Evolutionary conservation across 2,113 vertebrate species (phyloP), one percentile per base, ranked within the genome.

Genomic region (Onychorhynchus coronatus): DNA sequence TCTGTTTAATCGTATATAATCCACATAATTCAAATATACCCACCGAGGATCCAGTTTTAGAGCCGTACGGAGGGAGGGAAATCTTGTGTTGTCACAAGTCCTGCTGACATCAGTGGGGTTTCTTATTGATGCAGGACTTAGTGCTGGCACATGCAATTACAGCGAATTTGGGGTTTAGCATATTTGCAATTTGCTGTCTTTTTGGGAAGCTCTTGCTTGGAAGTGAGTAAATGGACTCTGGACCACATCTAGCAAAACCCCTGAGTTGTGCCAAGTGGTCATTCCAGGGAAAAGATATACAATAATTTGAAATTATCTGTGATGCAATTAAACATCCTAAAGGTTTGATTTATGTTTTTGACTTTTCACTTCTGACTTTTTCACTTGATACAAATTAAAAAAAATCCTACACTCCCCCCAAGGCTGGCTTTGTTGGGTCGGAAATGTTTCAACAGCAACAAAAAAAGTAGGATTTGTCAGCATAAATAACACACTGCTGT

Each of bases 61-160:
- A 72, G 85, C 68, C 46, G 83, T 22, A 6, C 83, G 9, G 47
- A 53, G 56, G 88, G 30, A 95, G 83, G 83, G 86, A 91, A 92
- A 82, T 82, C 91, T 76, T 33, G 68, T 94, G 95, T 84, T 96
- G 88, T 93, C 93, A 89, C 90, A 95, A 96, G 85, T 61, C 93
- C 67, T 81, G 96, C 92, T 95, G 95, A 93, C 91, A 93, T 86
- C 96, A 82, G 83, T 96, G 92, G 92, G 92, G 93, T 88, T 96
- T 76, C 94, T 89, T 52, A 88, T 88, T 95, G 78, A 91, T 88
- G 91, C 59, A 96, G 75, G 92, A 78, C 90, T 93, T 93, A 93
- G 83, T 1, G 33, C 71, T 80, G 84, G 91, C 79, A 76, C 68
- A 70, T 68, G 93, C 70, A 96, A 81, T 81, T 85, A 67, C 90